These are phyloP conservation scores for Sinohyriopsis cumingii DNA, from an alignment of 2,888 invertebrate species.

Conservation along the genomic window DNA sequence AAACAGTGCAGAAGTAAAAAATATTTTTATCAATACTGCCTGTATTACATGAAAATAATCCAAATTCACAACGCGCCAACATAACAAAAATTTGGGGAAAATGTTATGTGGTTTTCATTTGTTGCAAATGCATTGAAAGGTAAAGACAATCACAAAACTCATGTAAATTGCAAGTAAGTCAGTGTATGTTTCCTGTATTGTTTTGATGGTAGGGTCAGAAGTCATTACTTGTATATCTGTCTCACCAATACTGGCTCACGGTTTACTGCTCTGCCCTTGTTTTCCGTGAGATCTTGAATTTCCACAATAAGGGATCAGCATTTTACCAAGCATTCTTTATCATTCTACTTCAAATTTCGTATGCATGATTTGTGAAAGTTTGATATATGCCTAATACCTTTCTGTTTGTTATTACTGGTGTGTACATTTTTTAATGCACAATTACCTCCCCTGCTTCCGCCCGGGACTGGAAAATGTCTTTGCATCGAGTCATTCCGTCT, in stretches of 20 bases:
- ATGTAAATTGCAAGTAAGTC: constrained; percentile 51
- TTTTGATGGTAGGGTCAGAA: constrained; percentile 62
- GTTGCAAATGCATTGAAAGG: too few species aligned
- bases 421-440: constrained; percentile 64
- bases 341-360: constrained; percentile 56
- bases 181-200: constrained; percentile 59
- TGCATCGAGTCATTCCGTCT: constrained; percentile 60
- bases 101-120: too few species aligned
- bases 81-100: too few species aligned
- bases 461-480: constrained; percentile 61
- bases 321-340: constrained; percentile 59
- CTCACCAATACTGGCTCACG: constrained; percentile 63
- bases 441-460: constrained; percentile 63
- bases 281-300: constrained; percentile 64
- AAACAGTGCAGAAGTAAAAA: too few species aligned
- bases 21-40: too few species aligned
- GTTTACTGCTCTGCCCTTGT: constrained; percentile 61
- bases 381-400: constrained; percentile 63
- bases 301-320: constrained; percentile 64
- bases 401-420: constrained; percentile 65
- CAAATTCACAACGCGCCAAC: too few species aligned
- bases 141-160: too few species aligned
- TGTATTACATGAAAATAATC: too few species aligned
- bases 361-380: constrained; percentile 61
- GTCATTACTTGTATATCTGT: constrained; percentile 65